Percentiles rank a stretch among this genome's conserved stretches.
Conservation (phyloP, 2,888 invertebrate species). For the Drosophila falleni region DNA sequence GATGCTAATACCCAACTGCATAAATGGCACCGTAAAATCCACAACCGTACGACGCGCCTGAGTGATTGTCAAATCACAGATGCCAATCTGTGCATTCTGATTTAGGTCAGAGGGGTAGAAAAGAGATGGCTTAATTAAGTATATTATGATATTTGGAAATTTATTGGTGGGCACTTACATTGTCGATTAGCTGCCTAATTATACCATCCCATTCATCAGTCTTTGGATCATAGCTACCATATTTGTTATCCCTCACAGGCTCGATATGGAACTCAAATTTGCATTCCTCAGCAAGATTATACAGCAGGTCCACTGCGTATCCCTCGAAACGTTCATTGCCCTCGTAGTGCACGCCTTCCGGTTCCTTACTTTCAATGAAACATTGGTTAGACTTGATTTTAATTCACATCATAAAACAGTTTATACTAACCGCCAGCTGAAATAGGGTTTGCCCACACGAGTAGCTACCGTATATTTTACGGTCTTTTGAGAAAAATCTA, state of each 20-base stretch:
- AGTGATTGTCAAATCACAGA: slow-evolving; percentile 99
- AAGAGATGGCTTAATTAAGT: not conserved
- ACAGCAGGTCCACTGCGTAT: slow-evolving; percentile 95
- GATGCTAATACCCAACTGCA: slow-evolving; percentile 97
- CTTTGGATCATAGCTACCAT: slow-evolving; percentile 89
- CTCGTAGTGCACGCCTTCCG: slow-evolving; percentile 83
- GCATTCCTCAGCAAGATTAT: slow-evolving; percentile 90
- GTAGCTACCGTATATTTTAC: slow-evolving; percentile 90
- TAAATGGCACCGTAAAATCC: slow-evolving; percentile 98
- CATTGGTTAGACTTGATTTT: not conserved
- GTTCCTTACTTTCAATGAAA: slow-evolving; percentile 53
- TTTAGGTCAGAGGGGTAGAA: not conserved
- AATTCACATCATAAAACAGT: not conserved
- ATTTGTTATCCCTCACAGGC: slow-evolving; percentile 89
- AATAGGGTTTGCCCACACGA: slow-evolving; percentile 90
- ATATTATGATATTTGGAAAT: slow-evolving; percentile 4
- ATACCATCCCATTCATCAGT: slow-evolving; percentile 93
- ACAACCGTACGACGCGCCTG: slow-evolving; percentile 94
- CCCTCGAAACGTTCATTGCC: slow-evolving; percentile 94
- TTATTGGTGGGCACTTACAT: slow-evolving; percentile 86
- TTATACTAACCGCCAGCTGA: slow-evolving; percentile 86
- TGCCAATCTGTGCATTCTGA: slow-evolving; percentile 96
- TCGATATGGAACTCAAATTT: slow-evolving; percentile 90
- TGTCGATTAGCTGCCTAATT: slow-evolving; percentile 90
- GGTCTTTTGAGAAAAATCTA: slow-evolving; percentile 86